These are phyloP conservation scores for Diuraphis noxia DNA, from an alignment of 1,140 invertebrate species.

Conservation along the genomic window DNA sequence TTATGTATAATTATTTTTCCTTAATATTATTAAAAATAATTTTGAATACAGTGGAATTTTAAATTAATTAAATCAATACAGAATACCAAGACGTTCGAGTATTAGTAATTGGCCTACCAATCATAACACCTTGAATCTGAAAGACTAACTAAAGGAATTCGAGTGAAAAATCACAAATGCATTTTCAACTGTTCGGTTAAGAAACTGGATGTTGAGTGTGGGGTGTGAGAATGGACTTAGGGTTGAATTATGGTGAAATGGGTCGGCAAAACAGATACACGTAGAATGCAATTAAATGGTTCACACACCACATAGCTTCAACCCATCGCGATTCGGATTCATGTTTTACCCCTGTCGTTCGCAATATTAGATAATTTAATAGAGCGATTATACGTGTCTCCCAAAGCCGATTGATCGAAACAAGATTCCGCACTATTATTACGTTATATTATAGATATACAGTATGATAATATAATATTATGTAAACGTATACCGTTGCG, in stretches of 20 bases:
- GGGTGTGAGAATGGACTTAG: neutral
- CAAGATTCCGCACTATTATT: neutral
- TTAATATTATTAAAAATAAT: neutral
- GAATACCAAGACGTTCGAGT: neutral
- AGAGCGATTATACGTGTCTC: neutral
- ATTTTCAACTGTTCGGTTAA: neutral
- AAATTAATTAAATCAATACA: neutral
- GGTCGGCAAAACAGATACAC: neutral
- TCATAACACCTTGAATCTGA: neutral
- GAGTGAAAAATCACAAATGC: neutral
- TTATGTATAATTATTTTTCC: neutral
- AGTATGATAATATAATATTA: neutral
- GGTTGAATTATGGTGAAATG: neutral
- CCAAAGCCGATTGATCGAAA: neutral
- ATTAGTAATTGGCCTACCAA: neutral
- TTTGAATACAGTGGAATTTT: fast-evolving
- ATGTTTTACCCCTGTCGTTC: neutral
- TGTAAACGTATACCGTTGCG: neutral
- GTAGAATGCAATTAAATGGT: neutral
- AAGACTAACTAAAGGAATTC: neutral
- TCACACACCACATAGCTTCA: neutral
- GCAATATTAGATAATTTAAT: neutral
- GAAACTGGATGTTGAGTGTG: neutral
- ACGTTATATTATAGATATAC: neutral
- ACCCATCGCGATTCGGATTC: neutral